Evolutionary conservation across 2,888 invertebrate species (phyloP), one percentile per base, ranked within the genome.

Genomic region (Stegophylla sp.): DNA sequence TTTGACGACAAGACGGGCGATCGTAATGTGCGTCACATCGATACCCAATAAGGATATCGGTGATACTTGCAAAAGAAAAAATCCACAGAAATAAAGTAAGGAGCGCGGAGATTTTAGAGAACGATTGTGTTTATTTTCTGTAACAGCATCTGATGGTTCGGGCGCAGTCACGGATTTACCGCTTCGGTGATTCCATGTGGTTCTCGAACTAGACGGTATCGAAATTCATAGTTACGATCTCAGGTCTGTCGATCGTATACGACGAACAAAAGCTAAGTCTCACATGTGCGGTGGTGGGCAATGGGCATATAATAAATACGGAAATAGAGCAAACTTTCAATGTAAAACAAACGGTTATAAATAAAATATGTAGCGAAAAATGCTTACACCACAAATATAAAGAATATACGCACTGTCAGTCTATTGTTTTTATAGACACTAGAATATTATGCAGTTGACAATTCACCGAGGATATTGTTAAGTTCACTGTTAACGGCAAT

Each of bases 171-270:
- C 56, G 67, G 56, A 77, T 67, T 77, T 77, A 23, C 66, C 56
- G 76, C 56, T 77, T 34, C 67, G 9, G 3, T 28, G 76, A 28
- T 67, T 77, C 56, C 43, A 45, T 20, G 56, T 43, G 53, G 53
- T 41, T 23, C n/a, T n/a, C n/a, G 43, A 43, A 34, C 48, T 63
- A 9, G 26, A 13, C 17, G 9, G 64, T 64, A 76, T 76, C 75
- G 53, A 76, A 76, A 66, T 64, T 64, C 75, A 28, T 26, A 26
- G 61, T 45, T 34, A 10, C 48, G 26, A 41, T 76, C 53, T 66
- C 13, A 43, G 66, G 75, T 76, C 75, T n/a, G n/a, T n/a, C n/a
- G n/a, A n/a, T n/a, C n/a, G n/a, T n/a, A 66, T 13, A 66, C 63
- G 3, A 51, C 51, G 13, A 20, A 20, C 20, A 9, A 51, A 23